Evolutionary conservation across 2,888 invertebrate genomes (phyloP).

Genomic region (Sarcophaga caerulescens): DNA sequence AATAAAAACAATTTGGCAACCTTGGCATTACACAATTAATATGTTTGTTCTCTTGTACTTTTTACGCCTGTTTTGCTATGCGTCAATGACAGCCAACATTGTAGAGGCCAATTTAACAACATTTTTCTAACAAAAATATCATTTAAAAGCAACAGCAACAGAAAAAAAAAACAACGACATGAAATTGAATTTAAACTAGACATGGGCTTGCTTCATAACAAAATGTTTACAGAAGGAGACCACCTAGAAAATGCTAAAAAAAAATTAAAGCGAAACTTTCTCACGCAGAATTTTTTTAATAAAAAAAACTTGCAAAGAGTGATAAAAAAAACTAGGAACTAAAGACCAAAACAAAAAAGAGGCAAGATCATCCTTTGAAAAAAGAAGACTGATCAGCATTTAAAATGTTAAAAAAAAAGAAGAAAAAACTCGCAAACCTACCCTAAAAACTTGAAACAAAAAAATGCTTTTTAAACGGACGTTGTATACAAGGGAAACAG

Average conservation of each 20-base stretch:
- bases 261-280: constrained; percentile 38
- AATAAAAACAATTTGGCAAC: constrained; percentile 1
- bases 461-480: constrained; percentile 30
- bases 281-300: constrained; percentile 60
- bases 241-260: constrained; percentile 44
- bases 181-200: constrained; percentile 34
- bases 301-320: constrained; percentile 73
- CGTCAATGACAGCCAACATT: constrained; percentile 25
- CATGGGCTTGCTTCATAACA: constrained; percentile 43
- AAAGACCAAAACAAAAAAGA: constrained; percentile 31
- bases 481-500: constrained; percentile 41
- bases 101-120: constrained; percentile 21
- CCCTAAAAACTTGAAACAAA: constrained; percentile 32
- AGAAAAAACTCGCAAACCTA: constrained; percentile 37
- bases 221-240: constrained; percentile 45
- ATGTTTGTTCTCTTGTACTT: constrained; percentile 26
- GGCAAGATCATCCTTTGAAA: constrained; percentile 69
- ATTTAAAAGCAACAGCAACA: neutral
- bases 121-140: constrained; percentile 1
- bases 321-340: constrained; percentile 67
- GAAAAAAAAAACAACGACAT: neutral
- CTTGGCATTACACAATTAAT: constrained; percentile 13
- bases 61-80: constrained; percentile 25
- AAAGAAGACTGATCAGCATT: constrained; percentile 35
- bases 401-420: neutral